These are phyloP conservation scores for Sebastiscus albofasciatus DNA, from an alignment of 2,797 vertebrate genomes.

Conservation along the genomic window DNA sequence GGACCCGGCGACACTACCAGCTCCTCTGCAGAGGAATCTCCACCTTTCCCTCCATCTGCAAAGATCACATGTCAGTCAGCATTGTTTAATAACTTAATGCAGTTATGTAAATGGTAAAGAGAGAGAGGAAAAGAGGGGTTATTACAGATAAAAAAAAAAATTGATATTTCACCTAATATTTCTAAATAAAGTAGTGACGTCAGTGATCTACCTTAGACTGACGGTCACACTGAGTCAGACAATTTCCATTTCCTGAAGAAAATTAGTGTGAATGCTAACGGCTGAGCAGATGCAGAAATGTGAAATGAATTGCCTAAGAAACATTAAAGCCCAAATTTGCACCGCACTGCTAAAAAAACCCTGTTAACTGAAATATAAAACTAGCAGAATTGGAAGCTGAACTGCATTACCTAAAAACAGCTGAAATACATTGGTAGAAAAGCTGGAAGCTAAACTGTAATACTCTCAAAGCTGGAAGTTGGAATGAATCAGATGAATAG, in stretches of 20 bases:
- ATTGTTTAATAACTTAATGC: neutral
- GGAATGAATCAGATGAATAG: too few species aligned
- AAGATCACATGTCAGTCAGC: constrained; percentile 84
- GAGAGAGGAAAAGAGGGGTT: neutral
- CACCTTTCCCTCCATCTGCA: constrained; percentile 87
- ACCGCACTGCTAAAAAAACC: neutral
- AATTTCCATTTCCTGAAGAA: neutral
- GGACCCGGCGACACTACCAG: constrained; percentile 83
- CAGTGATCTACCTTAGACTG: neutral
- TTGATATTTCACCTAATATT: neutral
- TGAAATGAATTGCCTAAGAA: neutral
- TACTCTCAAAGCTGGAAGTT: too few species aligned
- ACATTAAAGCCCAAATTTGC: neutral
- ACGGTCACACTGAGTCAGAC: neutral
- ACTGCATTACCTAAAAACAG: neutral
- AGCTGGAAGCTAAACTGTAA: neutral
- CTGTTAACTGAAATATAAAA: neutral
- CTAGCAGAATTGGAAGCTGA: neutral
- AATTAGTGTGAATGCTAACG: neutral
- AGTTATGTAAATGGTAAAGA: neutral
- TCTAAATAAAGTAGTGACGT: neutral
- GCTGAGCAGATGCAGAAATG: neutral
- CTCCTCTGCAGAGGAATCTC: constrained; percentile 85
- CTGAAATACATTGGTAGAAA: too few species aligned
- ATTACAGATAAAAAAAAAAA: too few species aligned